Conservation (phyloP, 2,797 vertebrate species). For the Acipenser oxyrinchus region DNA sequence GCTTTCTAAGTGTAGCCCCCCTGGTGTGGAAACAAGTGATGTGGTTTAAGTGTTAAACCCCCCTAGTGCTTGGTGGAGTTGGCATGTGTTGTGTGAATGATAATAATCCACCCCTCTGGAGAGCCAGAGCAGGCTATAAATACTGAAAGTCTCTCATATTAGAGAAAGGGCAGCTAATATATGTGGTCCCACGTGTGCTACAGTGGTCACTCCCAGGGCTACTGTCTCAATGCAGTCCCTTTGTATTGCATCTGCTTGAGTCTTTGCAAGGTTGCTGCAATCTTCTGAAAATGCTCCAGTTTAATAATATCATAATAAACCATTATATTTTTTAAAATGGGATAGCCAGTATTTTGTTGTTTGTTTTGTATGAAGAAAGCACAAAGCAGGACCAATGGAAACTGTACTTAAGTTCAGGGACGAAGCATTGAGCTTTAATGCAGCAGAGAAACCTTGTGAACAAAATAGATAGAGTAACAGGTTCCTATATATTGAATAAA, state of each 20-base stretch:
- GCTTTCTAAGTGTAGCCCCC: background rate
- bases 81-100: background rate
- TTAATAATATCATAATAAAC: too few species aligned
- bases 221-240: background rate
- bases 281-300: too few species aligned
- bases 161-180: background rate
- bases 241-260: background rate
- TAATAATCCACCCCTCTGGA: slow-evolving; percentile 5
- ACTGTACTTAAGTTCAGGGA: too few species aligned
- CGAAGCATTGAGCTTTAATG: too few species aligned
- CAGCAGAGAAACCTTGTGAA: too few species aligned
- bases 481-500: too few species aligned
- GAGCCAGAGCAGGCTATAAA: slow-evolving; percentile 2
- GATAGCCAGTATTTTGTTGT: too few species aligned
- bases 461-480: too few species aligned
- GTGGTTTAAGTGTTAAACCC: slow-evolving; percentile 4
- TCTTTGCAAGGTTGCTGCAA: background rate
- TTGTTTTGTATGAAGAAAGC: too few species aligned
- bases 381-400: too few species aligned
- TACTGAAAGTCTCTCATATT: slow-evolving; percentile 3
- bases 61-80: background rate
- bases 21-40: background rate
- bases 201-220: background rate
- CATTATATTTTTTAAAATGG: too few species aligned
- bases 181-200: slow-evolving; percentile 7